Evolutionary conservation across 1,140 invertebrate species (phyloP), one percentile per base, ranked within the genome.

Genomic region (Meloidogyne hapla): DNA sequence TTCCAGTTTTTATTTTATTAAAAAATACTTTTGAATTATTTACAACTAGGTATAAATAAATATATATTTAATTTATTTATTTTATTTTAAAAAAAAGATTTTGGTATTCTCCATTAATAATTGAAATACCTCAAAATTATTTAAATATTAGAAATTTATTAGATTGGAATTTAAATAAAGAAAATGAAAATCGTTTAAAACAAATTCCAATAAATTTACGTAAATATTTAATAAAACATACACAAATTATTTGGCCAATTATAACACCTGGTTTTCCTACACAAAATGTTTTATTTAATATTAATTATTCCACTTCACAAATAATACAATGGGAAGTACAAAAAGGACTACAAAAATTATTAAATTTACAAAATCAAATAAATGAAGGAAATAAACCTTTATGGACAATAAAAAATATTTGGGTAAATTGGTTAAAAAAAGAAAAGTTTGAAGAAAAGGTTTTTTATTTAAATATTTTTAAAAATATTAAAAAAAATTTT

Each of bases 1-100:
- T 56, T 56, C n/a, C 48, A 56, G n/a, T 56, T n/a, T 56, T 56
- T 56, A n/a, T n/a, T 56, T 56, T 56, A 56, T 56, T 56, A 56
- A 56, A 6, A 56, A 8, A 56, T 56, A 56, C 48, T 56, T 56
- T 56, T 6, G 48, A 56, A 56, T 56, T 56, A 56, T 56, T 56
- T 56, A n/a, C 6, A 6, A n/a, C 1, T 56, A 56, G 48, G 48
- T 56, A 56, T 56, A n/a, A 56, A n/a, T n/a, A 33, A 33, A 33
- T 33, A 33, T 56, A n/a, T 56, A 1, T n/a, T n/a, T n/a, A n/a
- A 56, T 6, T 56, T 56, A 5, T 15, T 15, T 18, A 48, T n/a
- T 56, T n/a, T n/a, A 8, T 56, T 56, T 56, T 56, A 56, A 56
- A 56, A 33, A 33, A 33, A 33, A 33, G 48, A 56, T 56, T 56